Base-by-base conservation (phyloP, 2,888 invertebrate genomes). In the Nemotelus pantherinus region DNA sequence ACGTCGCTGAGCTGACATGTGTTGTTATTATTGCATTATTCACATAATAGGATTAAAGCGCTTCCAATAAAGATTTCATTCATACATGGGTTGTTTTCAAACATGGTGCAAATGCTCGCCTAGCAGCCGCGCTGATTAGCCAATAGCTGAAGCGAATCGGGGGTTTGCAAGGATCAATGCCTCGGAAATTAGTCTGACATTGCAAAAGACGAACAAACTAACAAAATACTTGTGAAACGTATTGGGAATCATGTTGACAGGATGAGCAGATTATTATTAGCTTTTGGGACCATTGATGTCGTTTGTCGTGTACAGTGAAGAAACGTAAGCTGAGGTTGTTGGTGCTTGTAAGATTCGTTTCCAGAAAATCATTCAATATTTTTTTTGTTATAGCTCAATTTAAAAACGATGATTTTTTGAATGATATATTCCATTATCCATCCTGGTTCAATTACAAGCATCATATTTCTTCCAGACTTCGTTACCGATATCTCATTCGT, bases 11-110 rank as follows among this genome's bases (percentile, higher is more conserved):
- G 39, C 63, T 81, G 82, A 85, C 85, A 85, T 85, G 85, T 85
- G 84, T 84, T 84, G 84, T 84, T 85, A 84, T 85, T 84, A 84
- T 84, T 84, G 85, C 85, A 85, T 85, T 85, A 85, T 85, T 83
- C 82, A 82, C 82, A 83, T 85, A 85, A 85, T 85, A 85, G 85
- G 85, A 85, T 85, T 85, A 85, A 84, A 84, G 85, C 82, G 83
- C 84, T 85, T 80, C 84, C 84, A 80, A 83, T 80, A 77, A 78
- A 77, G 77, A 72, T 78, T 78, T 74, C 78, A 68, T 78, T 77
- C 78, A 78, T 78, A 77, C 78, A 64, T 57, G 55, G 77, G 57
- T 76, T 77, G 77, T 80, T 78, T 79, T 70, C 78, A 77, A 79
- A 77, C 77, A 79, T 64, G 63, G 25, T 53, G 68, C 57, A 70